Conservation (phyloP, 2,797 vertebrate species). For the Mus minutoides region DNA sequence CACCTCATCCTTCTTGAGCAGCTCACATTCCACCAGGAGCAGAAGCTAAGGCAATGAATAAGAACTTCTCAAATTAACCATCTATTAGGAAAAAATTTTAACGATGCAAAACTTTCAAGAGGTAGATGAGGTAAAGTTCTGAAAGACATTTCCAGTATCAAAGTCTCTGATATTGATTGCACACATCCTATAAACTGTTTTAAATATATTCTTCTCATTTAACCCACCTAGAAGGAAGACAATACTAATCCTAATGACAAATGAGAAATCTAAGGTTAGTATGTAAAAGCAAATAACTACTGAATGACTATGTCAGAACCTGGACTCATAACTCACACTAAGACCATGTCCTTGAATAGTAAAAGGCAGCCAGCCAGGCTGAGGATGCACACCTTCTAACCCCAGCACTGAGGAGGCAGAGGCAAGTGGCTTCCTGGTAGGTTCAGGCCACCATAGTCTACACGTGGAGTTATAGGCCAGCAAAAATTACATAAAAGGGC, state of each 20-base stretch:
- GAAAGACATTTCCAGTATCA: not conserved
- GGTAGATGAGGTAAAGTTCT: not conserved
- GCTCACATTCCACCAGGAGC: not conserved
- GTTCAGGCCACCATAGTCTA: not conserved
- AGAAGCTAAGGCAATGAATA: not conserved
- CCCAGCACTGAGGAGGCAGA: not conserved
- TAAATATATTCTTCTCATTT: not conserved
- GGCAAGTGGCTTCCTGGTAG: not conserved
- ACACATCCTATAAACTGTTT: not conserved
- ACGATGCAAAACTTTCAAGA: not conserved
- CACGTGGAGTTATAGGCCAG: too few species aligned
- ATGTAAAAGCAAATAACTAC: not conserved
- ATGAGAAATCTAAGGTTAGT: constrained; percentile 2
- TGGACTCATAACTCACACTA: constrained; percentile 1
- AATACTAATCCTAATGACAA: not conserved
- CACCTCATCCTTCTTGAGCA: not conserved
- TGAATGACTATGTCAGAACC: not conserved
- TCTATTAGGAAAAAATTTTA: not conserved
- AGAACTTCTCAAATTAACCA: not conserved
- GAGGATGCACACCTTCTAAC: too few species aligned
- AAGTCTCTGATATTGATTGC: constrained; percentile 7
- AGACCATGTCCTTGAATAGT: not conserved
- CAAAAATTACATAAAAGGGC: not conserved
- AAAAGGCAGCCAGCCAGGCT: not conserved
- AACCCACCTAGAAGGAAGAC: not conserved